Percentiles rank a stretch among this genome's conserved stretches.
Evolutionary conservation across 2,888 invertebrate species (phyloP).

Genomic region (Punctoribates punctum): DNA sequence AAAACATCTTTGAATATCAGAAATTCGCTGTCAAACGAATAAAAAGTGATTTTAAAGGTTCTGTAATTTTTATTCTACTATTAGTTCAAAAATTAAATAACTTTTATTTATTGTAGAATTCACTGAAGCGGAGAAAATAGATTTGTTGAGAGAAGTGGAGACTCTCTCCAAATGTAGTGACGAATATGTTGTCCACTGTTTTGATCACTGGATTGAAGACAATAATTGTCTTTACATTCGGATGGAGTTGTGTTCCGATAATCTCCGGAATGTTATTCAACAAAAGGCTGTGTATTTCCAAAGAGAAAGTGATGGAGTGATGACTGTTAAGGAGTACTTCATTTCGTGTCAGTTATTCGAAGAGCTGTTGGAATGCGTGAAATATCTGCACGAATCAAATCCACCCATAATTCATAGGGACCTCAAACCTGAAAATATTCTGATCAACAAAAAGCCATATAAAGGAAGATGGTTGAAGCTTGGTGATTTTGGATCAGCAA

Average conservation of each 20-base stretch:
- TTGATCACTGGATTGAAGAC: not conserved
- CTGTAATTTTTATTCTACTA: no score
- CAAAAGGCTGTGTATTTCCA: not conserved
- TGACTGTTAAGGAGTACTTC: not conserved
- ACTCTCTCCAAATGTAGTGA: not conserved
- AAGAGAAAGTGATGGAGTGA: not conserved
- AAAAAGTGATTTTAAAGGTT: no score
- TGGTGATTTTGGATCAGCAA: no score
- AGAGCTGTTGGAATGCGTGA: not conserved
- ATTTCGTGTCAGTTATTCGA: not conserved
- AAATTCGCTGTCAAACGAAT: no score
- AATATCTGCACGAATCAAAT: no score
- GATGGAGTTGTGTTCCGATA: not conserved
- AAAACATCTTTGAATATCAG: no score
- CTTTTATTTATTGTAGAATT: no score
- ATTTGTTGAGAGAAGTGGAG: not conserved
- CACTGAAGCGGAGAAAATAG: no score
- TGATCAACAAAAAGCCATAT: no score
- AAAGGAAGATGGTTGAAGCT: no score
- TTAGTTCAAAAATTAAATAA: no score
- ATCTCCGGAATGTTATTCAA: not conserved
- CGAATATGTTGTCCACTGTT: not conserved
- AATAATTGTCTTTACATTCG: not conserved
- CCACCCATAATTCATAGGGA: no score
- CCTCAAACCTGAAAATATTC: not conserved